Base-by-base conservation (phyloP, 2,797 vertebrate species). In the Molossus alvarezi region DNA sequence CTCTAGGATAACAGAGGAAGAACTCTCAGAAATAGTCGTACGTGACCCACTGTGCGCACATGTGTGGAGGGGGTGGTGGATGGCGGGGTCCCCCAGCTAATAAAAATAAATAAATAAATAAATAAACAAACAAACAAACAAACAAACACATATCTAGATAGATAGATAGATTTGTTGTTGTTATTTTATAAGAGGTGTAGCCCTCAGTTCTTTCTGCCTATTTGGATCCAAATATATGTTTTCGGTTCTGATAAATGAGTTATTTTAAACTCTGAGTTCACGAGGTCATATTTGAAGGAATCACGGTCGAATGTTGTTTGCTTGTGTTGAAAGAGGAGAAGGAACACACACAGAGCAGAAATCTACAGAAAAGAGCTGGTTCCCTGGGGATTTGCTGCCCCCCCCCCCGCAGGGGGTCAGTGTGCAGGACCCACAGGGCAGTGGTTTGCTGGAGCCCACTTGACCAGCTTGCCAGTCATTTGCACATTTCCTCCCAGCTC, bases 221-320 rank as follows among this genome's bases (percentile, higher is more conserved):
- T 82, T 57, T 88, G 90, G 85, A 57, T 73, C 71, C 23, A 79
- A 91, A 81, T 37, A 48, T 13, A 89, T 25, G n/a, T 83, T 95
- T 75, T 75, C 0, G 1, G 45, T 95, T 94, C 71, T 80, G 58
- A 60, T 71, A 84, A 90, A 83, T 58, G 37, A 67, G 18, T 76
- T 87, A 33, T 14, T 64, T 95, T 67, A 65, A 93, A 88, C n/a
- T 71, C 87, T 93, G 27, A 80, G 88, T 90, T 90, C 84, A 87
- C 18, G 33, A 90, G 71, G 25, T 94, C 29, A 86, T 11, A 41
- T 25, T 64, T 18, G 53, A 72, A 91, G 93, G 67, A 84, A 72
- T 91, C 82, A 92, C 1, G 82, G 73, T 33, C 7, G 1, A 20
- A 20, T 41, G 51, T 64, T 27, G 62, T 37, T 84, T 94, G 25